Evolutionary conservation across 2,888 invertebrate species (phyloP).

Genomic region (Aphodius granarius): DNA sequence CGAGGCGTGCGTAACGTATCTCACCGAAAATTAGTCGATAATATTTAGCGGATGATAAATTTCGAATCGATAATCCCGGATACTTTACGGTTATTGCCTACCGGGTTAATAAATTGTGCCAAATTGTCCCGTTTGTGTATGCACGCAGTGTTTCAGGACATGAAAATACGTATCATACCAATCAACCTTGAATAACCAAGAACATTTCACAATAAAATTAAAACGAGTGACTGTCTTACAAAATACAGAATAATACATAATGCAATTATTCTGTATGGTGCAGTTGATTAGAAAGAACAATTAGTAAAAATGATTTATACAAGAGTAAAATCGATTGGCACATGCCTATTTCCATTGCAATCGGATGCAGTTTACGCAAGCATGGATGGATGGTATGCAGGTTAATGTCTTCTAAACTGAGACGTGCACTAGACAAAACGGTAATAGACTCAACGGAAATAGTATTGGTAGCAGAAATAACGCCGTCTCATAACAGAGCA

Average conservation of each 20-base stretch:
- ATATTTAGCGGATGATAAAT: slow-evolving; percentile 15
- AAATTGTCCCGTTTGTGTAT: slow-evolving; percentile 3
- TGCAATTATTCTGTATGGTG: no score
- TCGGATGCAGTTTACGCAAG: background rate
- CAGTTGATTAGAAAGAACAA: no score
- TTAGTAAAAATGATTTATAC: background rate
- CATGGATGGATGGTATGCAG: background rate
- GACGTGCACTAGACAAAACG: background rate
- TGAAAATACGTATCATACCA: background rate
- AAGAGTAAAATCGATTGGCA: background rate
- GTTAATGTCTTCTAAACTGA: background rate
- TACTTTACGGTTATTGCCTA: slow-evolving; percentile 11
- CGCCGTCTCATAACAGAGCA: background rate
- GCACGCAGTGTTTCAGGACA: background rate
- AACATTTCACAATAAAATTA: background rate
- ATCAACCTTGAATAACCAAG: background rate
- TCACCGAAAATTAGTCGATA: slow-evolving; percentile 1
- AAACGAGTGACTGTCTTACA: no score
- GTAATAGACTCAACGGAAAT: background rate
- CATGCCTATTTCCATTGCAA: background rate
- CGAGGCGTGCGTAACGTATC: slow-evolving; percentile 4
- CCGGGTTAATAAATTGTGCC: slow-evolving; percentile 4
- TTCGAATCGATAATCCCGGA: slow-evolving; percentile 9
- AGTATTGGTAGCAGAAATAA: background rate
- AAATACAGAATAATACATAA: no score